Percentiles rank a stretch among this genome's conserved stretches.
These are phyloP conservation scores for Sarcophaga variegata DNA, from an alignment of 2,888 invertebrate species.

Conservation along the genomic window DNA sequence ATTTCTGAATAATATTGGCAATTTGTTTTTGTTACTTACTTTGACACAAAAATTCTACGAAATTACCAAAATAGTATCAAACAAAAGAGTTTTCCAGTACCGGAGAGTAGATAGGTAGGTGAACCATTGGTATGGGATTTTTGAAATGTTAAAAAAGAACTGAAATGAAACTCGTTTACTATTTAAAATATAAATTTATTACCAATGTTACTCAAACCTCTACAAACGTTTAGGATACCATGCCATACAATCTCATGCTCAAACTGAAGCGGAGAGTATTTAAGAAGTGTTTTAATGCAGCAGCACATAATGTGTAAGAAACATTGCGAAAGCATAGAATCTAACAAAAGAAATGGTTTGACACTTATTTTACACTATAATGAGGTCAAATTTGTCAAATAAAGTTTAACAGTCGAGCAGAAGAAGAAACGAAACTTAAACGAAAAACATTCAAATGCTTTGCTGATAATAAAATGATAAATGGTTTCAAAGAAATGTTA, in stretches of 20 bases:
- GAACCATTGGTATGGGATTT: background rate
- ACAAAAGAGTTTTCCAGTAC: too few species aligned
- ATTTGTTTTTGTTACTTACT: too few species aligned
- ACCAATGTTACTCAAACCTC: conserved; percentile 29
- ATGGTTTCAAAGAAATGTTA: conserved; percentile 45
- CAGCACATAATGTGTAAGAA: conserved; percentile 1
- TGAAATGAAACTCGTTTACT: conserved; percentile 5
- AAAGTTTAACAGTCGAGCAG: conserved; percentile 52
- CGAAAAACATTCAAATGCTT: conserved; percentile 59
- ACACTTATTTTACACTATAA: conserved; percentile 64
- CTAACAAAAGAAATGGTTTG: conserved; percentile 55
- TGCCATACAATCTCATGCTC: background rate
- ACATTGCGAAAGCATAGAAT: conserved; percentile 1
- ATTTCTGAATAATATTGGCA: too few species aligned
- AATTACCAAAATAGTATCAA: too few species aligned
- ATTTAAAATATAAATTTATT: conserved; percentile 55
- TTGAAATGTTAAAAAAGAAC: background rate
- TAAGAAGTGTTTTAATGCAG: conserved; percentile 7
- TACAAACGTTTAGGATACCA: background rate
- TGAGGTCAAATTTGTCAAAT: conserved; percentile 70
- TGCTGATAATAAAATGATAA: conserved; percentile 69
- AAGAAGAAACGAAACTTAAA: conserved; percentile 18
- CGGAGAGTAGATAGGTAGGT: too few species aligned
- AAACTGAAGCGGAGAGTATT: too few species aligned
- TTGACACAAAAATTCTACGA: too few species aligned